A percentile compares a stretch with the other conserved stretches of the same genome.
Evolutionary conservation across 1,140 invertebrate species (phyloP).

Genomic region (Drosophila sproati): DNA sequence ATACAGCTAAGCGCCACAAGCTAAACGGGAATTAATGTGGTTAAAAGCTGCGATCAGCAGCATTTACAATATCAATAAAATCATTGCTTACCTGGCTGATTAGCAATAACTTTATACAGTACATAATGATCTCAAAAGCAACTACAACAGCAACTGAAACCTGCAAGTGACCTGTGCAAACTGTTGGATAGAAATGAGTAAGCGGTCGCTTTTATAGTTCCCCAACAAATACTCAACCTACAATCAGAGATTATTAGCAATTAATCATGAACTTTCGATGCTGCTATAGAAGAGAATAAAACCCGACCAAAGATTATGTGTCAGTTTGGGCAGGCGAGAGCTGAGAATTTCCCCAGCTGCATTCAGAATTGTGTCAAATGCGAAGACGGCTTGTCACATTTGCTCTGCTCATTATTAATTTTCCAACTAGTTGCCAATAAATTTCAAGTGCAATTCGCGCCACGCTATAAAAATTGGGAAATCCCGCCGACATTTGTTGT

Average conservation of each 20-base stretch:
- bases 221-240: constrained; percentile 28
- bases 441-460: constrained; percentile 15
- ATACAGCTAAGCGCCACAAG: constrained; percentile 41
- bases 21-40: neutral
- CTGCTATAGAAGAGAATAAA: neutral
- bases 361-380: constrained; percentile 18
- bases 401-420: constrained; percentile 11
- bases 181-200: constrained; percentile 31
- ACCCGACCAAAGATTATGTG: neutral
- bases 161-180: constrained; percentile 18
- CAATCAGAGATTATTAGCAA: constrained; percentile 35
- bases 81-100: constrained; percentile 48
- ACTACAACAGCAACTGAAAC: neutral
- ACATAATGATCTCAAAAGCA: constrained; percentile 34
- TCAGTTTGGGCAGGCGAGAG: neutral
- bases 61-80: neutral
- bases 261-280: constrained; percentile 1
- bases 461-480: constrained; percentile 37
- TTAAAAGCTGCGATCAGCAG: neutral
- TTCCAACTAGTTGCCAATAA: constrained; percentile 38
- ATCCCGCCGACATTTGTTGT: neutral
- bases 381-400: constrained; percentile 19
- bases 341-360: constrained; percentile 13
- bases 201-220: constrained; percentile 56
- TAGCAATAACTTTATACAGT: constrained; percentile 54